phyloP scores from a whole-genome alignment of 2,888 invertebrate species.

The Agrilus cyanescens region DNA sequence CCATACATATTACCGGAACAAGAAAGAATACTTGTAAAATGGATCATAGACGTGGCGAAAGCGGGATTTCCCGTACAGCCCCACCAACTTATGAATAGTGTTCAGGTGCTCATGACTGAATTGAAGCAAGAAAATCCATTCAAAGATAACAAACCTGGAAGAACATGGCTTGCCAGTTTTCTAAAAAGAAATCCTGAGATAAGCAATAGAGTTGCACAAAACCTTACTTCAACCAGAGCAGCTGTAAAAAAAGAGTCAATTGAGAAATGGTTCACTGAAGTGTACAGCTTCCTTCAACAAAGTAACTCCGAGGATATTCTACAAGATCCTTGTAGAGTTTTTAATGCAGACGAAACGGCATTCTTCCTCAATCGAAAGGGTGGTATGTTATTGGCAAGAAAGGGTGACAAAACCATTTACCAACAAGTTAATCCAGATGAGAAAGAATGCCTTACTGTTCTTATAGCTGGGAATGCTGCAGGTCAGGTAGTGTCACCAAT shows the following conservation, averaged over 20 bases:
- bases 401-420: constrained; percentile 23
- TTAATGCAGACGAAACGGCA: constrained; percentile 27
- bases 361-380: constrained; percentile 28
- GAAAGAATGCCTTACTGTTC: constrained; percentile 21
- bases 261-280: constrained; percentile 6
- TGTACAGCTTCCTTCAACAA: constrained; percentile 7
- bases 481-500: constrained; percentile 14
- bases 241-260: constrained; percentile 3
- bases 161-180: constrained; percentile 4
- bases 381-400: constrained; percentile 22
- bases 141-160: constrained; percentile 4
- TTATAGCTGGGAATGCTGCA: constrained; percentile 18
- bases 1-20: constrained; percentile 5
- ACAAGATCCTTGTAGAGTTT: constrained; percentile 21
- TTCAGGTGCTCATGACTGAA: constrained; percentile 1
- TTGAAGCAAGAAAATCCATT: constrained; percentile 6
- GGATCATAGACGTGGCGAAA: constrained; percentile 4
- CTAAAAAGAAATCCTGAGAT: constrained; percentile 5
- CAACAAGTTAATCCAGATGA: constrained; percentile 19
- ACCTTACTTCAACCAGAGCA: constrained; percentile 4
- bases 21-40: constrained; percentile 5
- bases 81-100: constrained; percentile 3
- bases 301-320: constrained; percentile 18
- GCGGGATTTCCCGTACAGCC: constrained; percentile 5
- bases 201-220: constrained; percentile 4